Conservation (phyloP, 2,797 vertebrate genomes). For the Sebastes matsubarae region DNA sequence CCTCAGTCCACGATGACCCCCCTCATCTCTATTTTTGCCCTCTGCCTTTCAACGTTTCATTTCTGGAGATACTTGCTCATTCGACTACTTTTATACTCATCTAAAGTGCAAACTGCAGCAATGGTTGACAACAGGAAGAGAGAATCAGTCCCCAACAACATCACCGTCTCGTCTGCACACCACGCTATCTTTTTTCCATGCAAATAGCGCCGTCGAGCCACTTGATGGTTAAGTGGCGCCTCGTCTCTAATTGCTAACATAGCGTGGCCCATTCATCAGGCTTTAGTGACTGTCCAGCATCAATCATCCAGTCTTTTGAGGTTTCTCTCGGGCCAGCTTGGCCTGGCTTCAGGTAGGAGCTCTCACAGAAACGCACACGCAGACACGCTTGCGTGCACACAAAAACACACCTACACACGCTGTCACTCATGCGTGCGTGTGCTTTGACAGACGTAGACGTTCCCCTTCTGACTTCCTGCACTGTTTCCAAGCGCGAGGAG, state of each 20-base stretch:
- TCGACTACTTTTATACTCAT: conserved; percentile 43
- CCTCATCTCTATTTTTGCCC: conserved; percentile 17
- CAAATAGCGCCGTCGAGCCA: conserved; percentile 37
- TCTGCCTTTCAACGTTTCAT: conserved; percentile 19
- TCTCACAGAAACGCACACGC: conserved; percentile 33
- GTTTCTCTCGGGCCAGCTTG: conserved; percentile 48
- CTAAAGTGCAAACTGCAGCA: conserved; percentile 9
- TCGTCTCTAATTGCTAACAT: conserved; percentile 66
- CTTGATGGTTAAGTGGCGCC: conserved; percentile 72
- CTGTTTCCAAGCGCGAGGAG: conserved; percentile 37
- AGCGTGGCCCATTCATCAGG: conserved; percentile 70
- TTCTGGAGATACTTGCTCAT: conserved; percentile 18
- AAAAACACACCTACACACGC: conserved; percentile 56
- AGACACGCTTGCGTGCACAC: conserved; percentile 32
- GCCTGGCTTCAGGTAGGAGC: conserved; percentile 48
- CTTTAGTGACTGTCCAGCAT: conserved; percentile 72
- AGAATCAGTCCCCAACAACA: conserved; percentile 10
- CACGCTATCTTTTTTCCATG: conserved; percentile 47
- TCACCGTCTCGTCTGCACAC: neutral
- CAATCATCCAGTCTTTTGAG: conserved; percentile 65
- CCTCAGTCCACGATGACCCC: conserved; percentile 56
- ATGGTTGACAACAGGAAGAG: conserved; percentile 21
- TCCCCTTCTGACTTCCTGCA: conserved; percentile 50
- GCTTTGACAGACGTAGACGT: conserved; percentile 43
- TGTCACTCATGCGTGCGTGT: conserved; percentile 46